Base-by-base conservation (phyloP, 2,113 vertebrate species). In the Todiramphus chloris region DNA sequence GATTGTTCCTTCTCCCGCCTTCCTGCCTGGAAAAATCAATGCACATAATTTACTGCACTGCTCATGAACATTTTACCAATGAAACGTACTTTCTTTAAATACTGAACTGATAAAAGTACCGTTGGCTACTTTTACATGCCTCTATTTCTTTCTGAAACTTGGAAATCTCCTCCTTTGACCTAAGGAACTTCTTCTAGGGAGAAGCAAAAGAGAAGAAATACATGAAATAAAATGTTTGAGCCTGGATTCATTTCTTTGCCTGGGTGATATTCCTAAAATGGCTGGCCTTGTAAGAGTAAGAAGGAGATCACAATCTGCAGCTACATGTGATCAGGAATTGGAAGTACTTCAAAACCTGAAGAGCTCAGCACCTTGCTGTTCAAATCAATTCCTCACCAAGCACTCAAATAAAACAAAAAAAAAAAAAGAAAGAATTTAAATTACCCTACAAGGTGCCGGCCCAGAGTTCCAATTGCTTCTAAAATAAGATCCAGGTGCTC, bases 401-500 rank as follows among this genome's bases (percentile, higher is more conserved):
- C 60, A 92, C 88, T 97, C 96, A 87, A 89, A 89, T 44, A 77
- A 97, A 94, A 96, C 75, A 90, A 46, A 19, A 46, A 46, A 46
- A 33, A 87, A 79, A 94, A 86, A 80, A 58, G 83, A 81, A 96
- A 85, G 53, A 67, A 87, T 76, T 96, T 88, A 91, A 97, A 98
- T 97, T 97, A 90, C 93, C 50, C 82, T 92, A 92, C 79, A 83
- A 93, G 74, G 95, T 97, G 89, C 84, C 95, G 69, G 75, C 95
- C 95, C 53, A 92, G 90, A 96, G 83, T 69, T 21, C 69, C 93
- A 97, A 87, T 64, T 96, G 88, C 93, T 97, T 96, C 97, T 97
- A 97, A 97, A 98, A 97, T 96, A 97, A 98, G 97, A 97, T 94
- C 62, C 96, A 98, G 96, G 97, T 97, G 93, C 94, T 97, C 89